Evolutionary conservation across 92 coral and sea anemone genomes (phyloP), one percentile per base, ranked within the genome.

Genomic region (Zoanthus gigantus): DNA sequence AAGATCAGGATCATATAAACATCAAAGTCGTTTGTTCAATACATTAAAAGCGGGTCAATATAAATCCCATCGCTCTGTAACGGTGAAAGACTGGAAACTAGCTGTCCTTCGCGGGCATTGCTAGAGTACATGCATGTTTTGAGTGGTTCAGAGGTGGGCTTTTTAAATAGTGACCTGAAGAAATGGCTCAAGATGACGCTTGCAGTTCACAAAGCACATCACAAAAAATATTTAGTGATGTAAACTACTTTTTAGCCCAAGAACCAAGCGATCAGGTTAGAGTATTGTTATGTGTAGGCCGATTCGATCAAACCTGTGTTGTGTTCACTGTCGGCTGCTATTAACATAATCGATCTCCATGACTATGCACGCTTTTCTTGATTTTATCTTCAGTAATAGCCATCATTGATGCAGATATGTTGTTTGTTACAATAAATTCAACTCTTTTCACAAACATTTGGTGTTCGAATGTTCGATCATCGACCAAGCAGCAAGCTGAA

Each of bases 211-310:
- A 81, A 44, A 68, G 66, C 44, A 14, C 53, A 53, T 30, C 85
- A 44, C 17, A 45, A 8, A 67, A 47, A 44, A 9, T 81, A 66
- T 81, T 81, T 50, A 67, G 85, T 28, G 85, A 47, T 81, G 85
- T 81, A 6, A 81, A 81, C 85, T 81, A 81, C 85, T 81, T 81
- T 66, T 66, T 81, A 50, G 85, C 85, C 46, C 76, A 81, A 81
- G 85, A 81, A 66, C 58, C 85, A 37, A 81, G 63, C 42, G 85
- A 81, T 66, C 85, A 81, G 85, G 85, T 81, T 44, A 32, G 84
- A 31, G 18, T 37, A 48, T 32, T 16, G 28, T 17, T 69, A 37
- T 4, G 0, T n/a, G 54, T 56, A 48, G 6, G 72, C 17, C 30
- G 1, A 23, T 63, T 63, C 69, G 74, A 69, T 31, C 16, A 34